Evolutionary conservation across 1,140 invertebrate species (phyloP).

Genomic region (Berghia stephanieae): DNA sequence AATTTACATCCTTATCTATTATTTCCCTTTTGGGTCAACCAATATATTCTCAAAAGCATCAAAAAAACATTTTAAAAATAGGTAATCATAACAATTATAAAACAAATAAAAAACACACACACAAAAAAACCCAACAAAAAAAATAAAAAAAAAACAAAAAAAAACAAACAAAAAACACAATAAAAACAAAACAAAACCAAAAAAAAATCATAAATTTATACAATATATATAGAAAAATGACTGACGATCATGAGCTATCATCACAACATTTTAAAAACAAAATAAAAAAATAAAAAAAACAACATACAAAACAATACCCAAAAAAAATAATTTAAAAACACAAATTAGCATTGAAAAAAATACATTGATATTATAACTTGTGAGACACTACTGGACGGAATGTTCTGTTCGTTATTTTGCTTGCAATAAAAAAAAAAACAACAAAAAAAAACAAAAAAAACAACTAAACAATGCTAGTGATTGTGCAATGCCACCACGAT

Average conservation of each 20-base stretch:
- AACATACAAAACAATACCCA: background rate
- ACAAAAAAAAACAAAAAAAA: too few relatives aligned
- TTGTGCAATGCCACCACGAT: too few relatives aligned
- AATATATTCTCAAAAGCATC: too few relatives aligned
- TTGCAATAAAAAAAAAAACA: too few relatives aligned
- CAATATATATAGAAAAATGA: background rate
- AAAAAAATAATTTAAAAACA: background rate
- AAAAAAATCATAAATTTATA: background rate
- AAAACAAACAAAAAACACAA: background rate
- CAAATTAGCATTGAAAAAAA: too few relatives aligned
- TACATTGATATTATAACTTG: too few relatives aligned
- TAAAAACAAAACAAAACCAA: background rate
- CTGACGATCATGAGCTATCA: background rate
- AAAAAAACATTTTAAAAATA: too few relatives aligned
- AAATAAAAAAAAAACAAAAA: background rate
- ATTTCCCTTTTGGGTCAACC: too few relatives aligned
- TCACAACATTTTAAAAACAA: background rate
- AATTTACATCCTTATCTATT: too few relatives aligned
- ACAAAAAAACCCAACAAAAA: background rate
- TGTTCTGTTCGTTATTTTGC: too few relatives aligned
- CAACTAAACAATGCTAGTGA: too few relatives aligned
- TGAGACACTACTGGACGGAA: too few relatives aligned
- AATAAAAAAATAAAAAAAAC: background rate
- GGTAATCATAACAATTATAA: constrained; percentile 17
- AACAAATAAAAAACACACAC: constrained; percentile 1